Conservation (phyloP, 2,113 vertebrate genomes). For the Actenoides lindsayi region DNA sequence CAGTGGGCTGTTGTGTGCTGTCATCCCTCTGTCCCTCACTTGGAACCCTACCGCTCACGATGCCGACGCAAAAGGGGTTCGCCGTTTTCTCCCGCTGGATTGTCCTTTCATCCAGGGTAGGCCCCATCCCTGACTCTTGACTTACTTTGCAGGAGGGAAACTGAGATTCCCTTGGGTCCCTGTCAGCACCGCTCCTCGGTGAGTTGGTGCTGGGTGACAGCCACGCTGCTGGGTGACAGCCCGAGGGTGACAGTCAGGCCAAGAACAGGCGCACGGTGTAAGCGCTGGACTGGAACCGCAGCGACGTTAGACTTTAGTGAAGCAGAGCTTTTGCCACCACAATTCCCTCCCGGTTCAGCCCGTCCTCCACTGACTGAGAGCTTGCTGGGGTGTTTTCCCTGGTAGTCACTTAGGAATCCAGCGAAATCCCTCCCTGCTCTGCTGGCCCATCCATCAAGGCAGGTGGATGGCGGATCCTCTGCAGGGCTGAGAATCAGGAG, state of each 20-base stretch:
- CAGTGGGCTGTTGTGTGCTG: neutral
- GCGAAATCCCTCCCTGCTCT: neutral
- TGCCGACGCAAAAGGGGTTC: rapidly evolving
- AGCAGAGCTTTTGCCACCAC: neutral
- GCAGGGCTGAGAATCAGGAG: rapidly evolving
- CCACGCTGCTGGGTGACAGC: neutral
- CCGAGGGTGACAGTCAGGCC: neutral
- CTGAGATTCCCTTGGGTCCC: neutral
- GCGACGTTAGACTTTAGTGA: neutral
- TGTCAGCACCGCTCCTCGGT: neutral
- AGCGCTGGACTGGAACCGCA: neutral
- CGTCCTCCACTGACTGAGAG: neutral
- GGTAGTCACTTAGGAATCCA: neutral
- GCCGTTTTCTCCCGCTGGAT: neutral
- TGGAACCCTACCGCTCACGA: neutral
- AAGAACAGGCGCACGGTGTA: rapidly evolving
- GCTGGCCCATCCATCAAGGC: neutral
- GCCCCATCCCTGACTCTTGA: neutral
- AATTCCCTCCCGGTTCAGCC: neutral
- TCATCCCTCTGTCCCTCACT: neutral
- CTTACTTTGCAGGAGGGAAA: neutral
- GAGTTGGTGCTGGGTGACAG: neutral
- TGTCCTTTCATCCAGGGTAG: neutral
- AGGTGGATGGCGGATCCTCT: neutral
- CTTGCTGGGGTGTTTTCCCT: neutral